Percentiles rank a stretch among this genome's conserved stretches.
Evolutionary conservation across 2,113 vertebrate genomes (phyloP).

Genomic region (Oxyura jamaicensis): DNA sequence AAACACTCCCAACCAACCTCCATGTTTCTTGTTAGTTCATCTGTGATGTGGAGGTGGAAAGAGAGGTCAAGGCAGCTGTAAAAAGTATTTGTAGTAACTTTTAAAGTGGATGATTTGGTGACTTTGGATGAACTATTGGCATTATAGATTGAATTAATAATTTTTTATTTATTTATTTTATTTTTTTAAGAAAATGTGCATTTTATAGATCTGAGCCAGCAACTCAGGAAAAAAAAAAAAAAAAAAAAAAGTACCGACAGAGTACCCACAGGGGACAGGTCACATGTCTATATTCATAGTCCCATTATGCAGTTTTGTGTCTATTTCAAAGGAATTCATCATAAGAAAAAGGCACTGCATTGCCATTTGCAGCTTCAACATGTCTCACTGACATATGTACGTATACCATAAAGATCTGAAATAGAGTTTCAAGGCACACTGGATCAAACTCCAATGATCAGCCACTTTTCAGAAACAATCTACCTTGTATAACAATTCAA

Average conservation of each 20-base stretch:
- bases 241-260: neutral
- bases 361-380: neutral
- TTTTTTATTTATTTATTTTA: neutral
- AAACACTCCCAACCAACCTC: neutral
- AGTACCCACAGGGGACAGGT: neutral
- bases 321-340: neutral
- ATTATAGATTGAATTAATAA: neutral
- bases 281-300: neutral
- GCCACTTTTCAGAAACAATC: neutral
- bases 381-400: neutral
- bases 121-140: neutral
- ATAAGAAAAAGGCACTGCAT: neutral
- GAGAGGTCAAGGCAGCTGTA: neutral
- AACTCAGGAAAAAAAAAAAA: neutral
- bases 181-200: neutral
- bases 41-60: neutral
- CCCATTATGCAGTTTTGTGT: neutral
- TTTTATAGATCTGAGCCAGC: neutral
- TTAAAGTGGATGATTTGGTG: neutral
- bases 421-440: neutral
- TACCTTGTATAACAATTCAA: neutral
- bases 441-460: neutral
- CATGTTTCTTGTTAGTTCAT: neutral
- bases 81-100: neutral
- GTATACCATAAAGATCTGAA: neutral